Conservation (phyloP, 1,140 invertebrate species). For the Tetragonula clypearis region DNA sequence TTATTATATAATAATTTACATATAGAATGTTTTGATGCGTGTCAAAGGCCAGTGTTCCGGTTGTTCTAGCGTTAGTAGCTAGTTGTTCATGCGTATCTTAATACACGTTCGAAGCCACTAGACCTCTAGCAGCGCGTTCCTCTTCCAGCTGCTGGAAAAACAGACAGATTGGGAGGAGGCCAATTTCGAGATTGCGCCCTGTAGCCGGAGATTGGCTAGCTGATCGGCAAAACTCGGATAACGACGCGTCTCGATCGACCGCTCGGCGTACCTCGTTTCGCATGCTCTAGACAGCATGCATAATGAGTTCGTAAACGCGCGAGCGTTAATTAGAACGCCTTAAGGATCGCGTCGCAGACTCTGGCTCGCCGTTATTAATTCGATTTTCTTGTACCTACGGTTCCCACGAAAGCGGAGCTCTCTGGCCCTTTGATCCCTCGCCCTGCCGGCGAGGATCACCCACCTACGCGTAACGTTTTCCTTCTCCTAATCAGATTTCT, state of each 20-base stretch:
- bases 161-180: background rate
- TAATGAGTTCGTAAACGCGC: constrained; percentile 19
- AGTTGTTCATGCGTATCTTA: too few relatives aligned
- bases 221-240: background rate
- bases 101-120: too few relatives aligned
- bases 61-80: too few relatives aligned
- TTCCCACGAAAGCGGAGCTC: constrained; percentile 37
- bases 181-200: background rate
- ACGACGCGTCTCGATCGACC: constrained; percentile 1
- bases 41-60: too few relatives aligned
- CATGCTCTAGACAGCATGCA: constrained; percentile 39
- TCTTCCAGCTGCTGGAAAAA: background rate
- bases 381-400: constrained; percentile 42
- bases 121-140: background rate
- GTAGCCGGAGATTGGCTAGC: background rate
- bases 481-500: constrained; percentile 61
- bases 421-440: constrained; percentile 55
- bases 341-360: constrained; percentile 25
- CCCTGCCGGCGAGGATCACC: constrained; percentile 31
- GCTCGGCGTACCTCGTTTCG: background rate
- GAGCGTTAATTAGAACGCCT: constrained; percentile 56
- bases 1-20: too few relatives aligned
- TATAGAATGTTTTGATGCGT: too few relatives aligned
- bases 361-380: constrained; percentile 57
- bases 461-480: constrained; percentile 34